phyloP scores from a whole-genome alignment of 2,797 vertebrate species.

The Mormyrops attenuatus region DNA sequence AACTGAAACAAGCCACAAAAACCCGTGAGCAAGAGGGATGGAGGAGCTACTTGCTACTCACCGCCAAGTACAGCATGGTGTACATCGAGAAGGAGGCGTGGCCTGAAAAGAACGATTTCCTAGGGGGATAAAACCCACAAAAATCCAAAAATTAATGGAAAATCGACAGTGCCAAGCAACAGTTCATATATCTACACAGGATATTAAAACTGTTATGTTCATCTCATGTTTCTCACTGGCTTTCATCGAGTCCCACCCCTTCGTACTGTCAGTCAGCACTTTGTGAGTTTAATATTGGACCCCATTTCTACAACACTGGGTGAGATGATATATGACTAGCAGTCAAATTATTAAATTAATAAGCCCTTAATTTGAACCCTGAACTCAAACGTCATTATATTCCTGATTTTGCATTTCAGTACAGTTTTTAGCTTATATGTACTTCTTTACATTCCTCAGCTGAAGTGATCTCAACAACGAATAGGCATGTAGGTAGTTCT shows the following conservation, averaged over 20 bases:
- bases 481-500: not conserved
- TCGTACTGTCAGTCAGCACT: not conserved
- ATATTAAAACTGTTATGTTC: not conserved
- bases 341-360: not conserved
- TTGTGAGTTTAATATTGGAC: not conserved
- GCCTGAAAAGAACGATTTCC: constrained; percentile 98
- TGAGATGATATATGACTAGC: not conserved
- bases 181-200: not conserved
- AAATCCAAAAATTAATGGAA: constrained; percentile 15
- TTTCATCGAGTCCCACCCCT: not conserved
- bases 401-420: not conserved
- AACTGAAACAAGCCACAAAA: not conserved
- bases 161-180: not conserved
- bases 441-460: not conserved
- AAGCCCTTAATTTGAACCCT: not conserved
- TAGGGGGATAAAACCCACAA: constrained; percentile 50
- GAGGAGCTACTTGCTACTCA: constrained; percentile 79
- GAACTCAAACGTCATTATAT: not conserved
- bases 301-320: not conserved
- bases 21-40: not conserved
- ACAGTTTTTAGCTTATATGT: not conserved
- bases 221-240: not conserved
- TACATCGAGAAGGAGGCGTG: constrained; percentile 96
- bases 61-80: constrained; percentile 94
- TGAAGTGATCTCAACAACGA: not conserved